Conservation (phyloP, 2,797 vertebrate species). For the Catharus ustulatus region DNA sequence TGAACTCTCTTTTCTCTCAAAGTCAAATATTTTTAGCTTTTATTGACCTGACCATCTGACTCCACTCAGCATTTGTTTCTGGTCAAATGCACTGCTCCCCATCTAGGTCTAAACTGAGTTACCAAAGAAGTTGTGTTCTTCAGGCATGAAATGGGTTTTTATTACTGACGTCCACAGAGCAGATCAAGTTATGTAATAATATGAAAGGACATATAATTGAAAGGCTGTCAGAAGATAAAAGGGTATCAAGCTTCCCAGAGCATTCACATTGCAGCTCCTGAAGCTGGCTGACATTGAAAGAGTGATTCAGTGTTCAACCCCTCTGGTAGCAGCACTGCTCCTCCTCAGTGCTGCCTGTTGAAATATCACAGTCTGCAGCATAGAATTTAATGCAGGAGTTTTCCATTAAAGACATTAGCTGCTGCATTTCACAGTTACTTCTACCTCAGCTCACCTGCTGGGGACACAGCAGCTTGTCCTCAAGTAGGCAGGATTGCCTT, state of each 20-base stretch:
- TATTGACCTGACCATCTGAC: neutral
- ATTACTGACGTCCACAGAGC: neutral
- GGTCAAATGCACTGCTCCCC: neutral
- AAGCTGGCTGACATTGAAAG: neutral
- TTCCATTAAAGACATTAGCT: neutral
- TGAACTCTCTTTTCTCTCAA: neutral
- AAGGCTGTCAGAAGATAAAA: constrained; percentile 32
- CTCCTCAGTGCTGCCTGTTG: neutral
- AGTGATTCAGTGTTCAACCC: neutral
- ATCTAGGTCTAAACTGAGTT: neutral
- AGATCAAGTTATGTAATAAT: neutral
- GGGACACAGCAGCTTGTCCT: neutral
- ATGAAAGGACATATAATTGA: neutral
- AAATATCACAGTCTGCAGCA: neutral
- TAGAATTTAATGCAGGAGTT: neutral
- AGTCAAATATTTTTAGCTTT: constrained; percentile 16
- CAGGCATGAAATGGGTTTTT: constrained; percentile 11
- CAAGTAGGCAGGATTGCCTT: neutral
- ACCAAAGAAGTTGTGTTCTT: neutral
- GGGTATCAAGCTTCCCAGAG: neutral
- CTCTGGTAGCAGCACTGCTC: neutral
- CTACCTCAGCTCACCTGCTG: neutral
- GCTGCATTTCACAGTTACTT: neutral
- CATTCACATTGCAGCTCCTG: neutral
- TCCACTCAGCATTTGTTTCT: neutral